These are phyloP conservation scores for Hyaena hyaena DNA, from an alignment of 2,113 vertebrate genomes.

Conservation along the genomic window DNA sequence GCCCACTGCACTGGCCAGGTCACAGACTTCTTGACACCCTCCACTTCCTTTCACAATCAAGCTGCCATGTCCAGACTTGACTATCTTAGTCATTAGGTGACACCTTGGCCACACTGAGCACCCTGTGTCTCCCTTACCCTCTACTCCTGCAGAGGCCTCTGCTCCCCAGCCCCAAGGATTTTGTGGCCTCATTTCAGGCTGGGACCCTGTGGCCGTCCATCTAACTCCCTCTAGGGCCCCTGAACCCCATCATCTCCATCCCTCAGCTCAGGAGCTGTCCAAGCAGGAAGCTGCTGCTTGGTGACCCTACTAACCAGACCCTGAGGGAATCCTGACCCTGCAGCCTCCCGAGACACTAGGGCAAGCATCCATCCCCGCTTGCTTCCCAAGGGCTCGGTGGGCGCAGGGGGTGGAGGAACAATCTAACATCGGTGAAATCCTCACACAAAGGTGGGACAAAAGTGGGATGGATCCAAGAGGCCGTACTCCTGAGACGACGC, in stretches of 20 bases:
- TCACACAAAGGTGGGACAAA: neutral
- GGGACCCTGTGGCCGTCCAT: neutral
- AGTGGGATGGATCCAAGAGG: accelerated
- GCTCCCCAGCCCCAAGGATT: neutral
- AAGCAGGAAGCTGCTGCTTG: neutral
- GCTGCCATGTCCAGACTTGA: neutral
- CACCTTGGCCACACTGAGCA: neutral
- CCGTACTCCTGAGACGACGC: accelerated
- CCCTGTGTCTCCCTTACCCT: neutral
- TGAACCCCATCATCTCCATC: neutral
- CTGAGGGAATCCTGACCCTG: neutral
- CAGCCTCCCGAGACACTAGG: neutral
- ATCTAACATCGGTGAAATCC: neutral
- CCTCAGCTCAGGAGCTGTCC: neutral
- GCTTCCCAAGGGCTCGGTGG: neutral
- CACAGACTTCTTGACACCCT: neutral
- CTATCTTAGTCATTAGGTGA: neutral
- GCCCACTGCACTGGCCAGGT: neutral
- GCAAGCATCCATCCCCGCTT: neutral
- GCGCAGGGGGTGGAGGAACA: accelerated
- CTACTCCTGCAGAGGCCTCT: neutral
- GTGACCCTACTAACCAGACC: neutral
- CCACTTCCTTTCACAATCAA: neutral
- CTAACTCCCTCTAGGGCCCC: neutral
- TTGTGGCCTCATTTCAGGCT: neutral